Conservation (phyloP, 2,888 invertebrate species). For the Tholera decimalis region DNA sequence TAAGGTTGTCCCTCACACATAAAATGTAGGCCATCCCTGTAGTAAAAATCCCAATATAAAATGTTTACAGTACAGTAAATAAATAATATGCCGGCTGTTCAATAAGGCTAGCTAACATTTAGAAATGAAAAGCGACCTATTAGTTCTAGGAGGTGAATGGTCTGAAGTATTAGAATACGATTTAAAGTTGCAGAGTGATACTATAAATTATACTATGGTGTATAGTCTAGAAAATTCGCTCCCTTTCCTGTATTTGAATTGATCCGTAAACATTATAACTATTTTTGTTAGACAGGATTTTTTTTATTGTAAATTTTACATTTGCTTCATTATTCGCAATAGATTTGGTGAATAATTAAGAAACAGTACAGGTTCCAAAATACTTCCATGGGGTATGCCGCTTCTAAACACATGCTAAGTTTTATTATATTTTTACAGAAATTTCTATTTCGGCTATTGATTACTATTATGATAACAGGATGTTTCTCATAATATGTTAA, state of each 20-base stretch:
- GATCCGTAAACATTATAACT: not conserved
- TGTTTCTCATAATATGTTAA: not conserved
- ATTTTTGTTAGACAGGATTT: constrained; percentile 2
- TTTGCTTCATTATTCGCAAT: not conserved
- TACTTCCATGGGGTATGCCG: constrained; percentile 14
- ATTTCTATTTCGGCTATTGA: not conserved
- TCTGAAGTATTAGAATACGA: not conserved
- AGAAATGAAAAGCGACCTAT: not conserved
- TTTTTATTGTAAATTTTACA: not conserved
- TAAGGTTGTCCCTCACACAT: constrained; percentile 40
- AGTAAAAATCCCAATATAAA: constrained; percentile 44
- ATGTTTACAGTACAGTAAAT: constrained; percentile 23
- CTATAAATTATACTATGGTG: too few species aligned
- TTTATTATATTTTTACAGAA: not conserved
- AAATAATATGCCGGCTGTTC: constrained; percentile 20
- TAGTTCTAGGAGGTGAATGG: not conserved
- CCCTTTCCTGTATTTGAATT: not conserved
- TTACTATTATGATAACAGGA: not conserved
- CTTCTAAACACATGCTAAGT: not conserved
- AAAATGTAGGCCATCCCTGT: constrained; percentile 42
- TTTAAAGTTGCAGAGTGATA: not conserved
- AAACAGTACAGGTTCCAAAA: constrained; percentile 3
- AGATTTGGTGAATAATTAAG: not conserved
- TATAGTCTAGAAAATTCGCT: not conserved
- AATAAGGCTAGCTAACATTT: not conserved